Evolutionary conservation across 2,113 vertebrate genomes (phyloP), one percentile per base, ranked within the genome.

Genomic region (Natator depressus): DNA sequence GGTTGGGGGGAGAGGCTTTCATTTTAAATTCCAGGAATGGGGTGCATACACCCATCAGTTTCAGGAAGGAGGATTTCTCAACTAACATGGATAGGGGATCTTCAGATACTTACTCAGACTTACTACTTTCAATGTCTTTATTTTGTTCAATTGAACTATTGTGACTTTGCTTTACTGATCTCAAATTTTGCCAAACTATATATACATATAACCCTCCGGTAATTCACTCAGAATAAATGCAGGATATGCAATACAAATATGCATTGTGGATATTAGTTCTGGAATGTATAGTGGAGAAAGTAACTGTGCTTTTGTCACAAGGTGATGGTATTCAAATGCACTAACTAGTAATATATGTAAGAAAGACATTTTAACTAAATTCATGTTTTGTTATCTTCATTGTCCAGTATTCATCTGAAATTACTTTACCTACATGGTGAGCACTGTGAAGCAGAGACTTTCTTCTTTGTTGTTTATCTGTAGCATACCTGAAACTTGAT

Each of bases 71-170:
- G 72, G 20, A 75, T 50, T 17, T 25, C n/a, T 51, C n/a, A 24
- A 8, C 20, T 35, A 51, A 42, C 17, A 79, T 53, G 55, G 11
- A 46, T 82, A 35, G 46, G 46, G 50, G 53, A 50, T 22, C 75
- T 76, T 79, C 35, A 88, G 29, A 31, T 38, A 38, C 29, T 93
- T 94, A 50, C 80, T 88, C 29, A 88, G 31, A 81, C 27, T 59
- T 22, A 83, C 83, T 81, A 47, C 8, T 94, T 96, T 92, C 87
- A 93, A 38, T 5, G 84, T 25, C 13, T 85, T 96, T 38, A 55
- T 89, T 82, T 29, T 88, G 5, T 88, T 95, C 87, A 82, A 27
- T 47, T 49, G 42, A 94, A 49, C n/a, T 92, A 83, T 83, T n/a
- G 29, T 85, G 83, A 42, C 59, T 84, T 11, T 79, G 38, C 31